Conservation (phyloP, 2,113 vertebrate genomes). For the Trachemys scripta region DNA sequence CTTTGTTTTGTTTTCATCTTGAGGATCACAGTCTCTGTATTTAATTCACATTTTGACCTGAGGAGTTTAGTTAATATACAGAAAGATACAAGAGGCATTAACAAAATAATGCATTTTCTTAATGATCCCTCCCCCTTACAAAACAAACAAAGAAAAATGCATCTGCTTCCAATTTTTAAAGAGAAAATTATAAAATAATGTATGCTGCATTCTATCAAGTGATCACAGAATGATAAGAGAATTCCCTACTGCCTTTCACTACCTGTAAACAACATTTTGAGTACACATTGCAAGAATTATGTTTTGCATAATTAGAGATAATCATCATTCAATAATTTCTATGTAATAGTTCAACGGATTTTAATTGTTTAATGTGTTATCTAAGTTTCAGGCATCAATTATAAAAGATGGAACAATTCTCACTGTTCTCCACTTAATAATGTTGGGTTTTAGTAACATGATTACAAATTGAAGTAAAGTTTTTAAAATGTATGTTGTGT, state of each 20-base stretch:
- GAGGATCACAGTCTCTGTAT: not conserved
- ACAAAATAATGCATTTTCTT: not conserved
- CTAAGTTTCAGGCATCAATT: not conserved
- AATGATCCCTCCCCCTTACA: not conserved
- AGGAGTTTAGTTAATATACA: not conserved
- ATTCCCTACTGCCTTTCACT: not conserved
- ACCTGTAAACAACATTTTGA: not conserved
- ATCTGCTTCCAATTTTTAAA: not conserved
- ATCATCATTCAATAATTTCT: not conserved
- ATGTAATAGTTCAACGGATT: not conserved
- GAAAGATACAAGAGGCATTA: not conserved
- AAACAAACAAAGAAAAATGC: not conserved
- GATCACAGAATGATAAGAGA: not conserved
- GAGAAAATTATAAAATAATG: not conserved
- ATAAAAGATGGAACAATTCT: not conserved
- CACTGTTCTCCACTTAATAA: not conserved
- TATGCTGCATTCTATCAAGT: not conserved
- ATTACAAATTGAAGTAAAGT: not conserved
- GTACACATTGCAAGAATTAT: not conserved
- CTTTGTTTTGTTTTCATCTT: not conserved
- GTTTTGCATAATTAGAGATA: not conserved
- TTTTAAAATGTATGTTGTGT: not conserved
- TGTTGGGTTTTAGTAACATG: not conserved
- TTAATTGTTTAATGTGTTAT: not conserved
- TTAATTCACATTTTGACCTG: not conserved